Percentiles rank a stretch among this genome's conserved stretches.
These are phyloP conservation scores for Zonitis immaculata DNA, from an alignment of 2,888 invertebrate species.

Conservation along the genomic window DNA sequence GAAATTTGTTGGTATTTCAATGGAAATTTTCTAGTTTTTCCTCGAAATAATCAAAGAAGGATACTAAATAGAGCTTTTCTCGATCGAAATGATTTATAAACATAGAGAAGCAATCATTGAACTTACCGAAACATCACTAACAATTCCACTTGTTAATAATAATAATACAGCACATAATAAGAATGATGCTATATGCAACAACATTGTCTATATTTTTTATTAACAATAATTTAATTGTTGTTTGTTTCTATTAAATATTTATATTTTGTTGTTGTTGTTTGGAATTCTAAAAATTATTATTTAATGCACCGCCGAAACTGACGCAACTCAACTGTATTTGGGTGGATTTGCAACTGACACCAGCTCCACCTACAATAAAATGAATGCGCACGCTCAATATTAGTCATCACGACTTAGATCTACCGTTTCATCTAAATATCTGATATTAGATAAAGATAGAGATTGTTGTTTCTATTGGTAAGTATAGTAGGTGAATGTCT, in stretches of 20 bases:
- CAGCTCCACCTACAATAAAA: slow-evolving; percentile 44
- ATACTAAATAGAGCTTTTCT: too few species aligned
- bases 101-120: slow-evolving; percentile 24
- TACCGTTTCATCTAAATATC: slow-evolving; percentile 15
- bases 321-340: slow-evolving; percentile 41
- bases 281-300: slow-evolving; percentile 22
- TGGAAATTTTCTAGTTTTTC: neutral
- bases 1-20: neutral
- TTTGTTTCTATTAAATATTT: too few species aligned
- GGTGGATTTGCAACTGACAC: slow-evolving; percentile 44
- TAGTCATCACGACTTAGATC: slow-evolving; percentile 27
- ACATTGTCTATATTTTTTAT: slow-evolving; percentile 44
- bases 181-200: slow-evolving; percentile 60
- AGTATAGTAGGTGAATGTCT: slow-evolving; percentile 22
- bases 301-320: slow-evolving; percentile 38
- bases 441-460: slow-evolving; percentile 17
- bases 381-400: slow-evolving; percentile 37
- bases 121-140: slow-evolving; percentile 56
- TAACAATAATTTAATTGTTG: neutral
- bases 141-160: slow-evolving; percentile 57
- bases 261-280: too few species aligned
- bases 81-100: neutral
- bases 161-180: slow-evolving; percentile 59
- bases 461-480: slow-evolving; percentile 8
- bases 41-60: too few species aligned